Base-by-base conservation (phyloP, 2,888 invertebrate species). In the Apamea crenata region DNA sequence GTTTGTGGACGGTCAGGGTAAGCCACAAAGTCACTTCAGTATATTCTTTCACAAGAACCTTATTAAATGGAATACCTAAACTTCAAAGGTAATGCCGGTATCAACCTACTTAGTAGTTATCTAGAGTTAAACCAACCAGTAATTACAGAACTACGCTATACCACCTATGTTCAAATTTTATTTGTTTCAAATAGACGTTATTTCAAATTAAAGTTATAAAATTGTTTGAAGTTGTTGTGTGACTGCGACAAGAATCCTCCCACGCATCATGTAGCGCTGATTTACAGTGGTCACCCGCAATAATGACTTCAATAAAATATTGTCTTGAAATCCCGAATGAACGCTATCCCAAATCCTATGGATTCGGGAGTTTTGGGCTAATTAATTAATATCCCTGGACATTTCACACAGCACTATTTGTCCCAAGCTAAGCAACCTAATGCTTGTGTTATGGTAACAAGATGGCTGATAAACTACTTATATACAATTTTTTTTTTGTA, bases 41-140 rank as follows among this genome's bases (percentile, higher is more conserved):
- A 63, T 56, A 80, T 53, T 65, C 53, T 40, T 29, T 63, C 3
- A 77, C 2, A 79, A 53, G 40, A 32, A n/a, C 5, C 14, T 65
- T 53, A 29, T 29, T 63, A 63, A 63, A 50, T n/a, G 16, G 29
- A 53, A 29, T 50, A 79, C 36, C 36, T 36, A 36, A 65, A 80
- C n/a, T 18, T 78, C 29, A 68, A 80, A 78, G 69, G 56, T 29
- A 44, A 61, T 32, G 25, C 14, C 6, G 6, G 14, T 32, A 29
- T 18, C 18, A 5, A 36, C 29, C 10, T 29, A 40, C 29, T 29
- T 40, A 29, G 12, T 32, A 32, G 12, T 77, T 44, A 7, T 50
- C n/a, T n/a, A 12, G 53, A 56, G 53, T 76, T 25, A 12, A 12
- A 80, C n/a, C 32, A 32, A 77, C 32, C 53, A 47, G n/a, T 80